Evolutionary conservation across 2,113 vertebrate species (phyloP), one percentile per base, ranked within the genome.

Genomic region (Phaethornis superciliosus): DNA sequence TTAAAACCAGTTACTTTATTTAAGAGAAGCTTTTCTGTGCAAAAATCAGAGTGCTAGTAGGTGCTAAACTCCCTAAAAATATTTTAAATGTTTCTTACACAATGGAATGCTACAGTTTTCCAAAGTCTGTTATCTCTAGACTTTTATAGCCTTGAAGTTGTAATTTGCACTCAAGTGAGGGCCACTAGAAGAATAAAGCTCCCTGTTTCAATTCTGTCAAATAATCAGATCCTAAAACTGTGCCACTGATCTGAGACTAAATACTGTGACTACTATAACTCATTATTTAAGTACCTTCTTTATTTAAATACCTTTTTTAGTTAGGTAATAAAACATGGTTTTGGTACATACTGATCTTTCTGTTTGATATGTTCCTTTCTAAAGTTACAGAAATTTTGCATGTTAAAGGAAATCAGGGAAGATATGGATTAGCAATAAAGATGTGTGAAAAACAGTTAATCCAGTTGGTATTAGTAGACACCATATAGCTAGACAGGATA

Each of bases 61-160:
- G 32, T 19, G 21, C 70, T 71, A 56, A 92, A 94, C 54, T 75
- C 81, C 70, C 56, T 75, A n/a, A 64, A 88, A 87, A 68, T 75
- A 78, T 59, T 88, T 70, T 3, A 63, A 26, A 75, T 40, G 44
- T 90, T 92, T 88, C 76, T 78, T 79, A 70, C 0, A 9, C n/a
- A 82, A 47, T 37, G 76, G 56, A 90, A 91, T 70, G 51, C 46
- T 76, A 51, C 20, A 30, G 3, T 64, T 88, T 90, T 81, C 52
- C 49, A 12, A 68, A 78, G 60, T 40, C 60, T 90, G 60, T 0
- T 63, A 70, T 63, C 40, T 91, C 3, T 4, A 58, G 54, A 40
- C 55, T 74, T 81, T 58, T 12, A 72, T 0, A 74, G 56, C 42
- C 27, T 69, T 64, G 26, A 93, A 86, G 35, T 68, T 9, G 0